phyloP scores from a whole-genome alignment of 37 sponge, comb jelly and placozoan species.

The Spongilla lacustris region DNA sequence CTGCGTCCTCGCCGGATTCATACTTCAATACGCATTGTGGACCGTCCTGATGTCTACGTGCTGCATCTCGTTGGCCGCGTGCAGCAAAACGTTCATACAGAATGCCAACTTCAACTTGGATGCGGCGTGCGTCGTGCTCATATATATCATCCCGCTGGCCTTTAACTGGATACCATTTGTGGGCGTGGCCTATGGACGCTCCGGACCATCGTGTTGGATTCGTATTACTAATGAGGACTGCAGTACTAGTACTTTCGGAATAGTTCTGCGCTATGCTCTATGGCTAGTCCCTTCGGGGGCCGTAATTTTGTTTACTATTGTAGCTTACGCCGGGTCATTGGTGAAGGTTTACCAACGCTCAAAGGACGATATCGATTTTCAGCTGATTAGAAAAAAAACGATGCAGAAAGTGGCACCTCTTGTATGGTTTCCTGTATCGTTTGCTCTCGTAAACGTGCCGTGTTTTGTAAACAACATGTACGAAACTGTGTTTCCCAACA shows the following conservation, averaged over 20 bases:
- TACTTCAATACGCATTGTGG: slow-evolving; percentile 7
- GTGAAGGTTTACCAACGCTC: not conserved
- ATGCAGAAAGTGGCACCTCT: too few species aligned
- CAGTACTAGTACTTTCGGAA: slow-evolving; percentile 4
- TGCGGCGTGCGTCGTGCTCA: slow-evolving; percentile 4
- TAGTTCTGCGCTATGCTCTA: slow-evolving; percentile 28
- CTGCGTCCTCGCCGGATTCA: slow-evolving; percentile 48
- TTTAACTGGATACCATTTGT: slow-evolving; percentile 71
- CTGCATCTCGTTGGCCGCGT: not conserved
- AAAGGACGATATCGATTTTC: not conserved
- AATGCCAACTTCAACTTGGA: slow-evolving; percentile 1
- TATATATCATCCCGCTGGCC: slow-evolving; percentile 41
- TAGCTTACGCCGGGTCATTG: slow-evolving; percentile 19
- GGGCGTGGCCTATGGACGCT: slow-evolving; percentile 46
- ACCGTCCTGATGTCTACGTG: slow-evolving; percentile 21
- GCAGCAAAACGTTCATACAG: not conserved
- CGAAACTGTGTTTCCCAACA: too few species aligned
- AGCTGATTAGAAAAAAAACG: too few species aligned
- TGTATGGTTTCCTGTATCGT: too few species aligned
- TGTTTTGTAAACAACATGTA: too few species aligned
- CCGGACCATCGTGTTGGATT: slow-evolving; percentile 83
- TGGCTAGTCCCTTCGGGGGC: slow-evolving; percentile 61
- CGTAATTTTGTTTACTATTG: slow-evolving; percentile 18
- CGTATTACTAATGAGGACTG: slow-evolving; percentile 9
- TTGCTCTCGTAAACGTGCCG: too few species aligned